Conservation (phyloP, 2,888 invertebrate genomes). For the Eumacrocentrus americanus region DNA sequence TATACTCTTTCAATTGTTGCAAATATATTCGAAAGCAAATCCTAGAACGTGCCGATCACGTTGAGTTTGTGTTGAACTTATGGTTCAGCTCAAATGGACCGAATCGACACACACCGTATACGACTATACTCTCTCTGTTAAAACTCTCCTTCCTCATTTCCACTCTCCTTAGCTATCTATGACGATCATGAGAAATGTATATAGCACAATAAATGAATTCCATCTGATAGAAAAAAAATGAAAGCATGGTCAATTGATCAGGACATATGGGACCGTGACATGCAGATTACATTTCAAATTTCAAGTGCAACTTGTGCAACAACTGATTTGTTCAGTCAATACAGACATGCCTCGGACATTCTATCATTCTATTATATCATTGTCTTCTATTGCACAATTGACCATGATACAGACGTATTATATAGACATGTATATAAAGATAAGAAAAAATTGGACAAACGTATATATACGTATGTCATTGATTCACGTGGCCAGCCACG, state of each 20-base stretch:
- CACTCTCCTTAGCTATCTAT: background rate
- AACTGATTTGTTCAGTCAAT: background rate
- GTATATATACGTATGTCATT: background rate
- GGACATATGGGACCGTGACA: no score
- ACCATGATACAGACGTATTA: background rate
- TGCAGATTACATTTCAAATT: no score
- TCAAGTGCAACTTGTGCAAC: no score
- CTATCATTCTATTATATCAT: conserved; percentile 18
- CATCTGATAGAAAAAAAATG: no score
- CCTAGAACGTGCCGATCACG: background rate
- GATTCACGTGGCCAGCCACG: conserved; percentile 22
- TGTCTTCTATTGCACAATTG: conserved; percentile 12
- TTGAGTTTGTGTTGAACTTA: conserved; percentile 5
- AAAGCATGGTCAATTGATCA: no score
- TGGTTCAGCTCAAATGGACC: conserved; percentile 27
- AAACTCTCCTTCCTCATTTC: background rate
- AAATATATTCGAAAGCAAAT: conserved; percentile 19
- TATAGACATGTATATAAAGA: background rate
- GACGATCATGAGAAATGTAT: background rate
- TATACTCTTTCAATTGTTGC: no score
- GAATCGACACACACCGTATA: conserved; percentile 14
- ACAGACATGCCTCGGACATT: background rate
- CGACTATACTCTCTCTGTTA: conserved; percentile 11
- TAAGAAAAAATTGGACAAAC: background rate
- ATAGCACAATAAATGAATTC: background rate